Base-by-base conservation (phyloP, 2,113 vertebrate genomes). In the Periophthalmus modestus region DNA sequence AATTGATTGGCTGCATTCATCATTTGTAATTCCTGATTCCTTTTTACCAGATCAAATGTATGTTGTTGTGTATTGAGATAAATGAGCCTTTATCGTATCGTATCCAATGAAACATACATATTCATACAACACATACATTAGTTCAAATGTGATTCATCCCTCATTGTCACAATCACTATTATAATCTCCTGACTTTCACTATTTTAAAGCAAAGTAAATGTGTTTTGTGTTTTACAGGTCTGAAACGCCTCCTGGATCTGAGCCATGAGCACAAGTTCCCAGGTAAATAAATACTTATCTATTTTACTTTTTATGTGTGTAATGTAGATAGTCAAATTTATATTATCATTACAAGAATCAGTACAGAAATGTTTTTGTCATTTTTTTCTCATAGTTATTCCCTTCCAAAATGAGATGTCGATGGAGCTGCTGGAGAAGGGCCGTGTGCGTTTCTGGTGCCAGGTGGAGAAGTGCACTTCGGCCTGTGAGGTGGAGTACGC, bases 341-440 rank as follows among this genome's bases (percentile, higher is more conserved):
- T 19, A 52, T 19, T 6, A 52, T 52, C 16, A 19, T 19, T 11
- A 14, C 9, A 13, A 15, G 57, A 59, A 6, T 4, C 23, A 7
- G 23, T 15, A 12, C 12, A 28, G 57, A 55, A 43, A 14, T 39
- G 9, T 24, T 24, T 67, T 67, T 48, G 19, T 12, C 76, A 9
- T 78, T 43, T n/a, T 78, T 43, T n/a, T 39, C 82, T 73, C 76
- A 2, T 80, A 99, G 98, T 94, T 91, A 89, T 99, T 80, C 96
- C 97, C 71, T 94, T 97, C 78, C 95, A 89, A 74, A 95, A 92
- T 23, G 95, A 96, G 81, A 87, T 99, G 94, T 94, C 95, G 75
- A 95, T 98, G 88, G 96, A 99, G 87, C 93, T 98, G 81, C 89
- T 97, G 71, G 97, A 99, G 85, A 99, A 99, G 85, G 97, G 98